These are phyloP conservation scores for Zosterops lateralis DNA, from an alignment of 2,113 vertebrate species.

Conservation along the genomic window DNA sequence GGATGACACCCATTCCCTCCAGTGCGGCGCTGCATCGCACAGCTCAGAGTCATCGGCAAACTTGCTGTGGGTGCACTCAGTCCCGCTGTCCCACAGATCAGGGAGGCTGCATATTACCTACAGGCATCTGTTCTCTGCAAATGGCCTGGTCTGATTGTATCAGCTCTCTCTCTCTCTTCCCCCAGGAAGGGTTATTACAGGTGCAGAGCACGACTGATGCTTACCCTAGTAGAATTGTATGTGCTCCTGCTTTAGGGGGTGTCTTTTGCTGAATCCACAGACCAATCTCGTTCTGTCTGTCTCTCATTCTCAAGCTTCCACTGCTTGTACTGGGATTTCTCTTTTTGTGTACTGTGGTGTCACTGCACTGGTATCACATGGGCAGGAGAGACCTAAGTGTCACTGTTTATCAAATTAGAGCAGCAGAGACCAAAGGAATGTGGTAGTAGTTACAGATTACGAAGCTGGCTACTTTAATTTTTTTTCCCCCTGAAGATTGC, in stretches of 20 bases:
- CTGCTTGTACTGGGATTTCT: not conserved
- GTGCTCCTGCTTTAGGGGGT: not conserved
- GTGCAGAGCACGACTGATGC: too few species aligned
- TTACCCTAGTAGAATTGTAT: not conserved
- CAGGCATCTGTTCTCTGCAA: not conserved
- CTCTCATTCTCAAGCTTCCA: not conserved
- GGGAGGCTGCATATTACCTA: not conserved
- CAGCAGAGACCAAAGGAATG: not conserved
- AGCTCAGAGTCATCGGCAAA: accelerated
- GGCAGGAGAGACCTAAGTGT: not conserved
- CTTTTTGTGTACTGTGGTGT: not conserved
- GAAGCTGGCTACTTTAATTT: not conserved
- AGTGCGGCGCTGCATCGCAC: accelerated
- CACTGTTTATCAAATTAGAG: not conserved
- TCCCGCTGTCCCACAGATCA: not conserved
- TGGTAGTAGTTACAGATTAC: not conserved
- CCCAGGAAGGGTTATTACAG: not conserved
- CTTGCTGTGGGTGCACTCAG: not conserved
- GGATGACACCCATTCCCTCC: not conserved
- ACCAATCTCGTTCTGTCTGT: not conserved
- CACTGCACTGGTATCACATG: not conserved
- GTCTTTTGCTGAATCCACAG: not conserved
- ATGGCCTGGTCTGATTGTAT: not conserved
- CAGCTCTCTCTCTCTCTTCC: not conserved
- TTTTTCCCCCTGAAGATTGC: not conserved